Base-by-base conservation (phyloP, 53 echinoderm and acorn worm species). In the Holothuria scabra region DNA sequence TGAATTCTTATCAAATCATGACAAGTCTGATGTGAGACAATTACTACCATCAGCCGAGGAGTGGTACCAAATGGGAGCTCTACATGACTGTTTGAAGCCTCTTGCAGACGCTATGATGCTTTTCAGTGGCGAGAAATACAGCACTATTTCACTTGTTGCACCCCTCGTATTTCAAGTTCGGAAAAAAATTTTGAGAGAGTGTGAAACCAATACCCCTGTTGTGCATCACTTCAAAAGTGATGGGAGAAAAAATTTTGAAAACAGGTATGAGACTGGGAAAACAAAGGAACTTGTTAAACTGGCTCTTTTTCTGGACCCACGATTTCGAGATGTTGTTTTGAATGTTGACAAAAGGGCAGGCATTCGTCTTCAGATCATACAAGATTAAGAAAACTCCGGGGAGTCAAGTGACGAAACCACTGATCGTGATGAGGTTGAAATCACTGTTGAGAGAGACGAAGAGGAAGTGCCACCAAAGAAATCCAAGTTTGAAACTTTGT, bases 241-340 rank as follows among this genome's bases (percentile, higher is more conserved):
- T 28, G 64, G 26, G 30, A 26, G 26, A 30, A 30, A 63, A 63
- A 63, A 14, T 63, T 63, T 63, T 3, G 30, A 63, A 63, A 30
- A 63, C 26, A 63, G 64, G 26, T 28, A 26, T 28, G 26, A 13
- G 30, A 63, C 26, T 28, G 11, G 26, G 30, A 63, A 63, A 28
- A 30, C 64, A 26, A 63, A 63, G 5, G 26, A 28, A 63, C 48
- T 63, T 28, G 30, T 63, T 12, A 63, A 63, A 8, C 26, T 28
- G 30, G 64, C 64, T 63, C 26, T 63, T 63, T 63, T 63, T 4
- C 64, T 63, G 10, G 64, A 63, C 21, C 64, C 64, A 26, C 26
- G 21, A 63, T 63, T 63, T 63, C 30, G 64, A 63, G 30, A 63
- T 63, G 64, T 23, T 63, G 64, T 63, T 26, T 28, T 63, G 64